A percentile compares a stretch with the other conserved stretches of the same genome.
phyloP scores from a whole-genome alignment of 2,888 invertebrate species.

The Chrysolina americana region DNA sequence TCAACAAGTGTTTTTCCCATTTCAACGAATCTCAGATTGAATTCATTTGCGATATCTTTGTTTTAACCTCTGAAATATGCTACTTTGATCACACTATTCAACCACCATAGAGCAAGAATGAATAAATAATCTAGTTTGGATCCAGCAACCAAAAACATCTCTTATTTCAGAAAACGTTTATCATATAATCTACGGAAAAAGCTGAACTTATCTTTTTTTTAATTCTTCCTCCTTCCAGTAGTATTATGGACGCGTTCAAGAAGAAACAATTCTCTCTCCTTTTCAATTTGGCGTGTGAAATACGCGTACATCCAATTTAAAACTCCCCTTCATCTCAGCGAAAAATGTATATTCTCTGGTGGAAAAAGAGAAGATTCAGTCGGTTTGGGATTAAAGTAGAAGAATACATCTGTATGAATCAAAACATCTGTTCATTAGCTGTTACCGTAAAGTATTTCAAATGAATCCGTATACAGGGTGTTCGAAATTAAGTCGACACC shows the following conservation, averaged over 20 bases:
- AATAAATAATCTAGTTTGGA: not conserved
- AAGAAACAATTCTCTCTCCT: slow-evolving; percentile 26
- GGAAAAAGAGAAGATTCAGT: slow-evolving; percentile 34
- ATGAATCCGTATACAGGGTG: too few species aligned
- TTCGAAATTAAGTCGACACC: too few species aligned
- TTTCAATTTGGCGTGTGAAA: slow-evolving; percentile 28
- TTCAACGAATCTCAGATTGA: too few species aligned
- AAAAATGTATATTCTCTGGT: slow-evolving; percentile 22
- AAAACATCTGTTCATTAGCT: not conserved
- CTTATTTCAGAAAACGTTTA: not conserved
- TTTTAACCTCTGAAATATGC: too few species aligned
- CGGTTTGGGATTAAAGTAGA: slow-evolving; percentile 45
- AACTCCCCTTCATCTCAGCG: slow-evolving; percentile 27
- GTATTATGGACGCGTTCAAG: slow-evolving; percentile 21
- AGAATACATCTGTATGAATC: slow-evolving; percentile 34
- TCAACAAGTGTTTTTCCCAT: too few species aligned
- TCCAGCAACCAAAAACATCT: not conserved
- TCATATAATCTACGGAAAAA: not conserved
- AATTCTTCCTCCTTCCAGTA: slow-evolving; percentile 6
- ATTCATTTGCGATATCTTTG: too few species aligned
- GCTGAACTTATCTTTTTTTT: not conserved
- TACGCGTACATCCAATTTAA: slow-evolving; percentile 32
- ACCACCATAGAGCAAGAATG: too few species aligned
- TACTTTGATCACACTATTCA: too few species aligned
- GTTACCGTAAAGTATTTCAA: not conserved